Base-by-base conservation (phyloP, 2,888 invertebrate species). In the Eupithecia pulchellata region DNA sequence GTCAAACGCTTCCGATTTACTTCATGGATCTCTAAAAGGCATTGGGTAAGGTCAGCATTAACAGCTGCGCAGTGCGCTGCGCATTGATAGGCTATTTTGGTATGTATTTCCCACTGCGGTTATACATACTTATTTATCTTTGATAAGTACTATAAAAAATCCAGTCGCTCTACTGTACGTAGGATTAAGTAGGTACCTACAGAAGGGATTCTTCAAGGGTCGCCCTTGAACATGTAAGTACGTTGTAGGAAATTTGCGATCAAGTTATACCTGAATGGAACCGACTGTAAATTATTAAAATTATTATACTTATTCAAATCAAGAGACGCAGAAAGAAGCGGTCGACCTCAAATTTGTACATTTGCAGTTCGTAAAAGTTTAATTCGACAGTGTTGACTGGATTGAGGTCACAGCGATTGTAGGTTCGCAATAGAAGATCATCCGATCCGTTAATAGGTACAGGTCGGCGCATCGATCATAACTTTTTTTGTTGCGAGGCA, bases 381-480 rank as follows among this genome's bases (percentile, higher is more conserved):
- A 70, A 73, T 78, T 77, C 72, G 77, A 79, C 78, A 75, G 71
- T 62, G 69, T 73, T 64, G 74, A 66, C 70, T 67, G 73, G 71
- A 81, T 81, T 77, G 78, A 82, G 84, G 83, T 81, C 80, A 73
- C 13, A 71, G 70, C 72, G 76, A 78, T 79, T 81, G 77, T 73
- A 67, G 47, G 64, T 75, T 76, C 70, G 68, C 68, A 71, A 73
- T 66, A 69, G 75, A 66, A 66, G 72, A 75, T 77, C 72, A 72
- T 74, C 64, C 68, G 71, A 76, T 74, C 29, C 55, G 61, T 63
- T 42, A 61, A 69, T 60, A 60, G 64, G 69, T 74, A 74, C 72
- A 71, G 70, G n/a, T 52, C 34, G 63, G 20, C 6, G 58, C 57
- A 66, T 29, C 11, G 60, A 60, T 60, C 61, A 34, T 32, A 20